Base-by-base conservation (phyloP, 2,797 vertebrate species). In the Selene dorsalis region DNA sequence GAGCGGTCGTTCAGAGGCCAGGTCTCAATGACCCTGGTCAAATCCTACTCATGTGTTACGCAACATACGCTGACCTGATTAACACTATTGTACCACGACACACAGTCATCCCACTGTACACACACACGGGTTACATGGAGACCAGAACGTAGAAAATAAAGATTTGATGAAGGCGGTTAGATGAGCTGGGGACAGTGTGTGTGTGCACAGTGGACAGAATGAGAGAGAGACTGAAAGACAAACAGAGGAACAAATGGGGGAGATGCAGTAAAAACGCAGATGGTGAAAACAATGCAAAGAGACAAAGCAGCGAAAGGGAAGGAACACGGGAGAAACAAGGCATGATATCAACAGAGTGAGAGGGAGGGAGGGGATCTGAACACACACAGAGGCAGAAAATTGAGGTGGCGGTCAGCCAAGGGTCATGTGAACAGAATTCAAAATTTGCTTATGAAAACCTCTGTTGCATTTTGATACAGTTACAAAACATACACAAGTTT, bases 11-110 rank as follows among this genome's bases (percentile, higher is more conserved):
- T 30, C 50, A 71, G 77, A 55, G 86, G 69, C 86, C 87, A 81
- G 80, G 73, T 79, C 82, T 80, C 26, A 9, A 20, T 26, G 75
- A 53, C 70, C 12, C 0, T 2, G 63, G 73, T 87, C 73, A 85
- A 80, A 70, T 72, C 60, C 59, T 58, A 39, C 68, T 73, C 61
- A n/a, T 30, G 35, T 71, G 69, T 91, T 89, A 82, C 57, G 65
- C 69, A 88, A 92, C 53, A 68, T 48, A 63, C 57, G 41, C 78
- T 70, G 86, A 82, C 81, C 79, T 35, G 72, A 57, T 86, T 75
- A 77, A n/a, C 38, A 59, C n/a, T 24, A 70, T 61, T 77, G 52
- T 65, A 38, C 12, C 30, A 17, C 85, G 73, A 26, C 58, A 68
- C 41, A 74, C 69, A 62, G 68, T 20, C 41, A 43, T 47, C 5